Evolutionary conservation across 2,888 invertebrate genomes (phyloP), one percentile per base, ranked within the genome.

Genomic region (Drosophila vallismaia): DNA sequence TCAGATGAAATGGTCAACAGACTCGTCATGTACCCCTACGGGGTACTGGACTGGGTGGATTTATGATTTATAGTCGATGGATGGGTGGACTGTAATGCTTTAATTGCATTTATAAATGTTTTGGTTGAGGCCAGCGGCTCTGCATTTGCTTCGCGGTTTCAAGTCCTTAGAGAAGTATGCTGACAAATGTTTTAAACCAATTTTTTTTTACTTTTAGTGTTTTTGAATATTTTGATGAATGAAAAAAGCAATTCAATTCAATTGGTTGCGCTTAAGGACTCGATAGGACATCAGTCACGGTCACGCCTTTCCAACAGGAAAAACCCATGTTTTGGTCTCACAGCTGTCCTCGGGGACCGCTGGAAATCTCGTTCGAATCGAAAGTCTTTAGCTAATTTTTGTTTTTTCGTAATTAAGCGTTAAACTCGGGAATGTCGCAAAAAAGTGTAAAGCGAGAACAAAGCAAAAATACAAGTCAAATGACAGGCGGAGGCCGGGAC

Each of bases 41-140:
- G 19, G 19, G 19, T 19, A 19, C 19, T 42, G 19, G 40, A 5
- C 28, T 48, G 14, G 14, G 24, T 31, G 36, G 28, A 52, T 49
- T 57, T 57, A 42, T 58, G 57, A 36, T 54, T 66, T 52, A 28
- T 60, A 29, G 36, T n/a, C n/a, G 19, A 33, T n/a, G 44, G 66
- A 26, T 7, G 40, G 12, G 5, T 4, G 24, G 24, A 44, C 63
- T 14, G 12, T 31, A 45, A 66, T 66, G 67, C 38, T 55, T 72
- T 73, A 73, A 72, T 72, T 72, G 74, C 71, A 58, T 50, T 73
- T 63, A 40, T 57, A 66, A 64, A 72, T 71, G 54, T 73, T 73
- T 73, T 33, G 62, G 62, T 60, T 54, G 44, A 40, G 49, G 51
- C 58, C 14, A 19, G 24, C 51, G 38, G 44, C 49, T 60, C 31